These are phyloP conservation scores for Latheticus oryzae DNA, from an alignment of 2,888 invertebrate species.

Conservation along the genomic window DNA sequence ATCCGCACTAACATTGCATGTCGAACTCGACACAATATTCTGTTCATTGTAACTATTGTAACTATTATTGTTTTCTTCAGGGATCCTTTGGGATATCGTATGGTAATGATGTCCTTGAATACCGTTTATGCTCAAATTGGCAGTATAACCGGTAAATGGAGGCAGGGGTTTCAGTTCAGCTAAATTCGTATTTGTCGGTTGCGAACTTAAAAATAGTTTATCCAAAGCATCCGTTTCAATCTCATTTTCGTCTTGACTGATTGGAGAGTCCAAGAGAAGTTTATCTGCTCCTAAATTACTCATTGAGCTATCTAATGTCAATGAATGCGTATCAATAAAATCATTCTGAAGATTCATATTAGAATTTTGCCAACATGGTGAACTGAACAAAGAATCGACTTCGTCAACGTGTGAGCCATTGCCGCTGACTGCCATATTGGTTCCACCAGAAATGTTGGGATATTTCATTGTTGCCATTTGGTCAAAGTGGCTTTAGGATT, in stretches of 20 bases:
- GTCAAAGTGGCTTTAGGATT: constrained; percentile 10
- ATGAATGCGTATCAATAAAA: constrained; percentile 68
- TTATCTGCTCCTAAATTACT: constrained; percentile 65
- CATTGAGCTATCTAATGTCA: constrained; percentile 70
- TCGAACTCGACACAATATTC: constrained; percentile 80
- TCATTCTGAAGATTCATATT: constrained; percentile 67
- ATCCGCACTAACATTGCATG: constrained; percentile 70
- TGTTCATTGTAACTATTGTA: constrained; percentile 72
- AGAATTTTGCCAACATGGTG: constrained; percentile 76
- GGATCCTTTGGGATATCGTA: constrained; percentile 81
- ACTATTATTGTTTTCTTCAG: constrained; percentile 79
- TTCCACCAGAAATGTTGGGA: constrained; percentile 62
- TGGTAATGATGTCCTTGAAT: constrained; percentile 90
- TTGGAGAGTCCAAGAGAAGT: constrained; percentile 65
- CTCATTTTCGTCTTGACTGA: constrained; percentile 66
- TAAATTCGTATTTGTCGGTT: constrained; percentile 73
- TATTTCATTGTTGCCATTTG: constrained; percentile 66
- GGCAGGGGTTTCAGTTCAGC: constrained; percentile 88
- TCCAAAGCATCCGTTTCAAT: constrained; percentile 75
- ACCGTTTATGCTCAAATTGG: constrained; percentile 87
- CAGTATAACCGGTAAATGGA: constrained; percentile 88
- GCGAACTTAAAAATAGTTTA: constrained; percentile 70
- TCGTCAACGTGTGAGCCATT: constrained; percentile 66
- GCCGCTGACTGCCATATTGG: constrained; percentile 63
- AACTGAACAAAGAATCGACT: constrained; percentile 79